Evolutionary conservation across 2,888 invertebrate genomes (phyloP).

Genomic region (Malachius bipustulatus): DNA sequence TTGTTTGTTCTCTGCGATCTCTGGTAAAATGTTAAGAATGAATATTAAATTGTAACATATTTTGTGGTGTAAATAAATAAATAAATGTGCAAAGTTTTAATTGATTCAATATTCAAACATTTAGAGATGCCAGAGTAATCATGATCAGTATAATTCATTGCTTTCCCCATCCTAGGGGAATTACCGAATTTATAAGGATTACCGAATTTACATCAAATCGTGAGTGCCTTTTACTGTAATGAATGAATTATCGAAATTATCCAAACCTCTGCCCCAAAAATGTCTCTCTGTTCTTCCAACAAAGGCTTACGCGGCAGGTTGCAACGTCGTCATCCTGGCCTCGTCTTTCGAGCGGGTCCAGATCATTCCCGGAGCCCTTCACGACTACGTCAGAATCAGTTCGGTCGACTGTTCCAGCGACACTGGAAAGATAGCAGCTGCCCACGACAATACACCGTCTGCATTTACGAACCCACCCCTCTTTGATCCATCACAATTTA

Average conservation of each 20-base stretch:
- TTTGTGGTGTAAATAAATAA: too few relatives aligned
- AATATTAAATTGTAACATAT: too few relatives aligned
- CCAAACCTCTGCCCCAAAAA: background rate
- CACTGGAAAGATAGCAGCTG: conserved; percentile 97
- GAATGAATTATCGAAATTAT: conserved; percentile 37
- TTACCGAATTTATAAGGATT: too few relatives aligned
- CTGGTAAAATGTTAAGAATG: too few relatives aligned
- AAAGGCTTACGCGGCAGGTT: conserved; percentile 97
- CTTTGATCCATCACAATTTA: conserved; percentile 67
- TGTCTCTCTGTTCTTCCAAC: background rate
- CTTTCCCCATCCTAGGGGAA: too few relatives aligned
- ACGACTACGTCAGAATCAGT: conserved; percentile 90
- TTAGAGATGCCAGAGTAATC: too few relatives aligned
- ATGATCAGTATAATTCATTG: too few relatives aligned
- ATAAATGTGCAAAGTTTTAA: too few relatives aligned
- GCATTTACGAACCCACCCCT: conserved; percentile 97
- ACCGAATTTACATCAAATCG: conserved; percentile 96
- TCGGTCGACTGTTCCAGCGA: conserved; percentile 97
- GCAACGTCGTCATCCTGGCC: conserved; percentile 95
- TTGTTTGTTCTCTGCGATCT: too few relatives aligned
- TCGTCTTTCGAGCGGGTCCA: conserved; percentile 96
- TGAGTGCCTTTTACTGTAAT: conserved; percentile 94
- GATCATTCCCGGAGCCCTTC: conserved; percentile 93
- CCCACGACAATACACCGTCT: conserved; percentile 91
- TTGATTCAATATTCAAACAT: too few relatives aligned